These are phyloP conservation scores for Diarsia brunnea DNA, from an alignment of 2,888 invertebrate genomes.

Conservation along the genomic window DNA sequence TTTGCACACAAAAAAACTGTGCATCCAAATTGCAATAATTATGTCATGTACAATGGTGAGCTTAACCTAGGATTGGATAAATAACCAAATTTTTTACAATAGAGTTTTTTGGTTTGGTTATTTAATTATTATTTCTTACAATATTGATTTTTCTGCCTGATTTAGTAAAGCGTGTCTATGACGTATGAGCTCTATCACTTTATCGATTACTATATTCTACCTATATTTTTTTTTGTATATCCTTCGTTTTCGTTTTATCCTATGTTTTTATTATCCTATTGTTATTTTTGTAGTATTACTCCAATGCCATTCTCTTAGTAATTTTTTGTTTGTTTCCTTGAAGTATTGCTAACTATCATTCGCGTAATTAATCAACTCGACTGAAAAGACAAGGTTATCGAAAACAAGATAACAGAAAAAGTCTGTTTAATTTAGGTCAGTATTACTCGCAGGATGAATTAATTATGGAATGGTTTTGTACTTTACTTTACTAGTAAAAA, in stretches of 20 bases:
- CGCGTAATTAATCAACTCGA: constrained; percentile 34
- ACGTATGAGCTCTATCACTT: neutral
- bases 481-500: neutral
- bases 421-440: constrained; percentile 40
- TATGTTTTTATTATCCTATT: no score
- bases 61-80: no score
- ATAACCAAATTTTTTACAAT: no score
- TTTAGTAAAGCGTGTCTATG: neutral
- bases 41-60: no score
- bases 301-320: no score
- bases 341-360: constrained; percentile 21
- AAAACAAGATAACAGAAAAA: constrained; percentile 45
- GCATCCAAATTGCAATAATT: no score
- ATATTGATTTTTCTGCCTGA: no score
- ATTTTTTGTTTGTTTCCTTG: constrained; percentile 1
- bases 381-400: constrained; percentile 49
- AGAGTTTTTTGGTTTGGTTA: no score
- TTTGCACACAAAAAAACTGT: no score
- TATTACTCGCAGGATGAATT: constrained; percentile 23
- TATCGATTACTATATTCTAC: neutral
- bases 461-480: neutral
- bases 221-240: no score
- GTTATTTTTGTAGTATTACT: neutral
- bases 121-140: constrained; percentile 19
- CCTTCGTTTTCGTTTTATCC: no score